Conservation (phyloP, 2,888 invertebrate species). For the Sericinus montela region DNA sequence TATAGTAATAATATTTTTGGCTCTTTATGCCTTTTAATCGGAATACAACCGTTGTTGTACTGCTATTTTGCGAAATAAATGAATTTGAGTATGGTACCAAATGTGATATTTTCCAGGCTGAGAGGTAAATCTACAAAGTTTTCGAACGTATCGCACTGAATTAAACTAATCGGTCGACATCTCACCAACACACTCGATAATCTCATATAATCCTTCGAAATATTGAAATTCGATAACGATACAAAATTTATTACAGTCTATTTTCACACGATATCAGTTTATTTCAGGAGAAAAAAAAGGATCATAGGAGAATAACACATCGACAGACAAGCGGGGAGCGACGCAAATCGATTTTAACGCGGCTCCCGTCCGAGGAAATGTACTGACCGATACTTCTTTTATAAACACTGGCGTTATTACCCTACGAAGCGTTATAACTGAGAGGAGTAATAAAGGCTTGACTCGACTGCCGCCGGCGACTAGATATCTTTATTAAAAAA, state of each 20-base stretch:
- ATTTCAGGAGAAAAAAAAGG: background rate
- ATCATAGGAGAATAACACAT: background rate
- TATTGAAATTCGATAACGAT: background rate
- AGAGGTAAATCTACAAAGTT: background rate
- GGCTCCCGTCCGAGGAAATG: slow-evolving; percentile 36
- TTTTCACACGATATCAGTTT: background rate
- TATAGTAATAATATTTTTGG: too few species aligned
- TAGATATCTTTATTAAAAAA: slow-evolving; percentile 43
- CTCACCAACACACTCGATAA: slow-evolving; percentile 23
- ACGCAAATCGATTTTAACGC: background rate
- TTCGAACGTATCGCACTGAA: slow-evolving; percentile 8
- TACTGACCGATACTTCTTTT: slow-evolving; percentile 47
- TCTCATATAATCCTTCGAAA: background rate
- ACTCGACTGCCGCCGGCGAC: slow-evolving; percentile 63
- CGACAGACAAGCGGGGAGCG: slow-evolving; percentile 16
- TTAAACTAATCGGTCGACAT: slow-evolving; percentile 31
- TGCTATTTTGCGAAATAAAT: too few species aligned
- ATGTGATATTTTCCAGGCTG: too few species aligned
- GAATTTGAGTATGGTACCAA: too few species aligned
- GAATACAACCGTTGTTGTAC: too few species aligned
- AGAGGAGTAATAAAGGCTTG: slow-evolving; percentile 46
- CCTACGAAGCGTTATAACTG: slow-evolving; percentile 55
- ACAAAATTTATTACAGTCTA: background rate
- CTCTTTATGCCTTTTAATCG: too few species aligned
- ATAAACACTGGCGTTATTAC: slow-evolving; percentile 56